These are phyloP conservation scores for Drosophila triauraria DNA, from an alignment of 1,140 invertebrate species.

Conservation along the genomic window DNA sequence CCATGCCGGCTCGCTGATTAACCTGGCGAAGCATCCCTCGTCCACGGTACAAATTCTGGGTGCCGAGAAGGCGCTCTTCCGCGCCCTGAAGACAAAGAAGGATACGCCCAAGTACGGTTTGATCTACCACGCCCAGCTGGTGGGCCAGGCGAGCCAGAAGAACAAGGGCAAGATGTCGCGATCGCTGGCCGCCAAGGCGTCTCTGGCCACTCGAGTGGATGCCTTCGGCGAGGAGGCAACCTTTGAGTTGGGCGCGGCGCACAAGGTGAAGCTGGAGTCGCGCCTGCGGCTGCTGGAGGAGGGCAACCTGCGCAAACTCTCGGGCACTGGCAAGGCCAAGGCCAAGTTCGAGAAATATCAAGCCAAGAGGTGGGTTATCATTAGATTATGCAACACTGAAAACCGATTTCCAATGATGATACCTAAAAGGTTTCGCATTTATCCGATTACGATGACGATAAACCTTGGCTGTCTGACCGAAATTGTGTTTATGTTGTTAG, in stretches of 20 bases:
- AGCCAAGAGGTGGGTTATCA: constrained; percentile 88
- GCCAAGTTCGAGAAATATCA: constrained; percentile 97
- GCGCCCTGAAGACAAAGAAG: constrained; percentile 98
- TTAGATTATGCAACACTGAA: not conserved
- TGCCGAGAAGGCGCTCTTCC: constrained; percentile 98
- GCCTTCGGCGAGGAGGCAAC: constrained; percentile 95
- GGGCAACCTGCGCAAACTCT: constrained; percentile 92
- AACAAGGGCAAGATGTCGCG: constrained; percentile 98
- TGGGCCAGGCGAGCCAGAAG: constrained; percentile 94
- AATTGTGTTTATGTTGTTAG: constrained; percentile 23
- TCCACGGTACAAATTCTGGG: constrained; percentile 99
- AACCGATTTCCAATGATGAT: constrained; percentile 66
- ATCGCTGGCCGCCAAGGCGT: constrained; percentile 98
- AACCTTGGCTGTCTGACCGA: constrained; percentile 84
- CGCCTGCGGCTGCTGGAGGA: constrained; percentile 93
- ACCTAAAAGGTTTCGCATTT: constrained; percentile 72
- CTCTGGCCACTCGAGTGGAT: constrained; percentile 97
- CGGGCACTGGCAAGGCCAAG: constrained; percentile 94
- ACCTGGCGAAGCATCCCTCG: constrained; percentile 98
- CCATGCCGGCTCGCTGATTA: constrained; percentile 97
- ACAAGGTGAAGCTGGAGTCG: constrained; percentile 94
- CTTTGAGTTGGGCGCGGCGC: constrained; percentile 93
- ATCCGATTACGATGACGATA: constrained; percentile 72
- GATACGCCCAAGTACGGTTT: constrained; percentile 99
- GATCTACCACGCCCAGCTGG: constrained; percentile 97